Base-by-base conservation (phyloP, 1,140 invertebrate species). In the Drosophila novamexicana region DNA sequence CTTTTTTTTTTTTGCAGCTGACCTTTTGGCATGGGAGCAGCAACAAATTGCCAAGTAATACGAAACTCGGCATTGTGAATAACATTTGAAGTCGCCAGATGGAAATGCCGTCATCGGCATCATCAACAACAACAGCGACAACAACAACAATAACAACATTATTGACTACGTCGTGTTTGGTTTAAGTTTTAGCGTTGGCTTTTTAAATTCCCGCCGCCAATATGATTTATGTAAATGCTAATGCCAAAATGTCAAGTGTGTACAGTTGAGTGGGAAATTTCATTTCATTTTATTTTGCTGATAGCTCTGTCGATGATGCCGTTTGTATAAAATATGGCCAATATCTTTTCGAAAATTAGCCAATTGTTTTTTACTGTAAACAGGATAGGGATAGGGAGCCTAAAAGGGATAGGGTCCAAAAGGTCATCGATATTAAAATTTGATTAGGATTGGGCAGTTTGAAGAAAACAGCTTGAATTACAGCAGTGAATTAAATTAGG, bases 181-280 rank as follows among this genome's bases (percentile, higher is more conserved):
- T 29, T 73, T 73, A 54, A 47, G 64, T 61, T 50, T 73, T 59
- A 29, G 40, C 49, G 39, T 44, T 63, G 50, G 58, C 64, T 82
- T 83, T 82, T 84, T 62, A 71, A 82, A 76, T 80, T 77, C 65
- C 67, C 71, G 65, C 36, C 66, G 65, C 74, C 83, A 88, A 79
- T 88, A 79, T 85, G 82, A 85, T 85, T 85, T 88, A 85, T 88
- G 82, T 76, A 79, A 85, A 85, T 86, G 82, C 75, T 86, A 79
- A 85, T 85, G 79, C 63, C 64, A 52, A 85, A 85, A 85, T 85
- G 82, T 85, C 83, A 85, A 85, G 79, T 85, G 83, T 88, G 39
- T 64, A 59, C 53, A 67, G 71, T 45, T 56, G 71, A 69, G 58
- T 74, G 64, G 82, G 52, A 86, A 75, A 72, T 63, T 81, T 47